Base-by-base conservation (phyloP, 2,888 invertebrate genomes). In the Acrobasis suavella region DNA sequence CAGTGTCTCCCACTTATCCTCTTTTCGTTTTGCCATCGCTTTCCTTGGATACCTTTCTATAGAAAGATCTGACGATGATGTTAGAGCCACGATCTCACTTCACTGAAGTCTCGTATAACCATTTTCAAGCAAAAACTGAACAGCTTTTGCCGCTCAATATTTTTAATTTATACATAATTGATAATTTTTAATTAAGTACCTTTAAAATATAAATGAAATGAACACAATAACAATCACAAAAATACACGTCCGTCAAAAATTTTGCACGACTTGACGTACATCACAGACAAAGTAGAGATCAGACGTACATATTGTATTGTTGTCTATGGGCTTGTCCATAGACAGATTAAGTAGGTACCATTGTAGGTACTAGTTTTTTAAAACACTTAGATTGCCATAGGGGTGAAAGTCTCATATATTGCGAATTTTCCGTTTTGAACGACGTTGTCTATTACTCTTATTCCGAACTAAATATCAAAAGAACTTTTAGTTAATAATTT, bases 1-100 rank as follows among this genome's bases (percentile, higher is more conserved):
- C 63, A 92, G 77, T 63, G 88, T 82, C 64, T 90, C 87, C 92
- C 92, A 92, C 72, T 89, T 89, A 64, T 86, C 82, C 58, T 82
- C 72, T 64, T 81, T 83, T 60, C 77, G 77, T 69, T 79, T 84
- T 64, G 87, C 85, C 91, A 91, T 91, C 62, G 50, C 49, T 32
- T 32, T 32, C 32, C 7, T 32, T 56, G 39, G 17, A 38, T 50
- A 32, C 62, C 72, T 67, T 62, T 65, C 65, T 69, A 74, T 64
- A 73, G 15, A 9, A 39, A 16, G 17, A 42, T 42, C 67, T 74
- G 71, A 71, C 56, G 64, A 65, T 69, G 75, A 67, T 76, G 71
- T 76, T 81, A 79, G 65, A 82, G 79, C 85, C 84, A 84, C 75
- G 82, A 83, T 75, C 83, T 82, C 60, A 81, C 56, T 76, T 83